Evolutionary conservation across 2,113 vertebrate species (phyloP), one percentile per base, ranked within the genome.

Genomic region (Chelonoidis abingdonii): DNA sequence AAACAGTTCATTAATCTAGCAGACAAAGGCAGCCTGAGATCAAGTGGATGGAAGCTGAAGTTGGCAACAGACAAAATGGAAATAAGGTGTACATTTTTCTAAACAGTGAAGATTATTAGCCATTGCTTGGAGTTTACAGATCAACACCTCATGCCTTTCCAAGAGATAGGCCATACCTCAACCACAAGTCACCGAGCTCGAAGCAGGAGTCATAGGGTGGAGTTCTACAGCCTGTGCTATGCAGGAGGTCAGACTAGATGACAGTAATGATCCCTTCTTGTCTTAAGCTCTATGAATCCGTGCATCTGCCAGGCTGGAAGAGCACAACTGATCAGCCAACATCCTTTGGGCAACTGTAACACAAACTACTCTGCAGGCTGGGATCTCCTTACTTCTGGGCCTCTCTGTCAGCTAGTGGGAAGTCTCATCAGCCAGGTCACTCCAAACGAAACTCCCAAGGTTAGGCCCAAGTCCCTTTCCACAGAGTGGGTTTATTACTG

Each of bases 341-440:
- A 25, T 56, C 87, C 72, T 87, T 35, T 83, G 92, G 86, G 8
- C 56, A 35, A 35, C 10, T 1, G 35, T 54, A 1, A 19, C 38
- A 65, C 35, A 93, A 72, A 44, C 17, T 38, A 69, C 24, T 62
- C 49, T 91, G 27, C 29, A 47, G n/a, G 69, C 49, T 8, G 21
- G 53, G 14, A 56, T 35, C 44, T 72, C 84, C 52, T 31, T 22
- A 29, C 3, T 69, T 47, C 81, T 85, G 41, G 86, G 24, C 54
- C 13, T 38, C 0, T 0, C 41, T 12, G 3, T 44, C 22, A 25
- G 72, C 72, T 7, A 1, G 7, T 4, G 6, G 10, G 7, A 35
- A 59, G 2, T 52, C 54, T 21, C 0, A 0, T 25, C 52, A 1
- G 29, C 11, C 11, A 76, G 5, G 10, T 25, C 80, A 72, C 2